A percentile compares a stretch with the other conserved stretches of the same genome.
These are phyloP conservation scores for Agonopterix subpropinquella DNA, from an alignment of 2,888 invertebrate species.

Conservation along the genomic window DNA sequence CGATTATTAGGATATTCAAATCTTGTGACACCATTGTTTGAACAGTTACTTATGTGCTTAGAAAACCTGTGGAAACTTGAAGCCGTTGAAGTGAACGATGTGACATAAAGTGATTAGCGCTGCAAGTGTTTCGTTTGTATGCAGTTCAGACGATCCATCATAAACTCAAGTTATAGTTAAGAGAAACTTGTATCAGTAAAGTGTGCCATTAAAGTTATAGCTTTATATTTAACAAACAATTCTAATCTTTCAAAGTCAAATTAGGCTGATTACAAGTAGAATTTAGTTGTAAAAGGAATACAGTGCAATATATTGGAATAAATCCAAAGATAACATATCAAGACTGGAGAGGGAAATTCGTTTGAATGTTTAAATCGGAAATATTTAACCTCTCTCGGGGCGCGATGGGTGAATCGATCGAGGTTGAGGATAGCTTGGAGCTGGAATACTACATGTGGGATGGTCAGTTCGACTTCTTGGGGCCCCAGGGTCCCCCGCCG, in stretches of 20 bases:
- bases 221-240: conserved; percentile 44
- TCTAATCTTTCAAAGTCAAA: conserved; percentile 59
- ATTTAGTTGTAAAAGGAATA: not conserved
- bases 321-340: conserved; percentile 51
- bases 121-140: conserved; percentile 27
- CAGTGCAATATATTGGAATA: conserved; percentile 62
- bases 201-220: conserved; percentile 56
- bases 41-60: conserved; percentile 8
- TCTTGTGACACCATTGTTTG: conserved; percentile 9
- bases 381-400: conserved; percentile 60
- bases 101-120: conserved; percentile 38
- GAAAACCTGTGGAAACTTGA: conserved; percentile 16
- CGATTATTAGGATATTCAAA: conserved; percentile 43
- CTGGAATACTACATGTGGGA: conserved; percentile 93
- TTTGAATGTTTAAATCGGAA: conserved; percentile 68
- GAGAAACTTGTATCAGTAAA: conserved; percentile 2
- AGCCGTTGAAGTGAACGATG: conserved; percentile 39
- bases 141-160: conserved; percentile 26
- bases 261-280: conserved; percentile 8
- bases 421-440: conserved; percentile 78
- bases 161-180: conserved; percentile 15
- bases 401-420: conserved; percentile 62
- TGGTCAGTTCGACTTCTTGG: conserved; percentile 90
- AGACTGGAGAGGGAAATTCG: conserved; percentile 18
- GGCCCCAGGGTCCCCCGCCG: conserved; percentile 67